Base-by-base conservation (phyloP, 2,888 invertebrate species). In the Diplolepis rosae region DNA sequence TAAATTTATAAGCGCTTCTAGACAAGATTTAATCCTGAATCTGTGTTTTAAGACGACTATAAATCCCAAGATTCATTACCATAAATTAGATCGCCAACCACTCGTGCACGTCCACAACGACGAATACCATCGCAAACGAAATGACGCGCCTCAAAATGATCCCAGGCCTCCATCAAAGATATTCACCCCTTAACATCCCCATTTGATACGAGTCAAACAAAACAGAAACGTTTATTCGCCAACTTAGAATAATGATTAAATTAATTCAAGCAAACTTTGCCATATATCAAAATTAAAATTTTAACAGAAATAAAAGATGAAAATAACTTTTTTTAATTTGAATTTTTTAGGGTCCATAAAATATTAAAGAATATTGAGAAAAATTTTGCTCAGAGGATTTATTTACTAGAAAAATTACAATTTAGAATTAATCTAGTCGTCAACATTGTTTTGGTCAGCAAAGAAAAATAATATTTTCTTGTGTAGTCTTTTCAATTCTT, bases 21-120 rank as follows among this genome's bases (percentile, higher is more conserved):
- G 7, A 50, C 39, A 1, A 50, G 73, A 76, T 77, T 69, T 67
- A 75, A 76, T 79, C 77, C 77, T 80, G 79, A 81, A 80, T 84
- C 83, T 84, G 82, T 83, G 81, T 83, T 82, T 83, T 81, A 83
- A 84, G 84, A 80, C 81, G 80, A 69, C 75, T 80, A 78, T 85
- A 85, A 84, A 85, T 83, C 79, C 74, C 30, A 70, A 75, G 82
- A 81, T 84, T 85, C 84, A 85, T 85, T 85, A 85, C 83, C 85
- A 83, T 85, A 85, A 85, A 85, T 85, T 83, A 83, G 83, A 83
- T 80, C 79, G 78, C 75, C 80, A 82, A 81, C 79, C 70, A 76
- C 75, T 78, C 76, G 78, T 78, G 75, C 79, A 72, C 76, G 78
- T 80, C 80, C 76, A 68, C 11, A 48, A 48, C 4, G 22, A 66